Conservation (phyloP, 2,888 invertebrate genomes). For the Proisotoma minuta region DNA sequence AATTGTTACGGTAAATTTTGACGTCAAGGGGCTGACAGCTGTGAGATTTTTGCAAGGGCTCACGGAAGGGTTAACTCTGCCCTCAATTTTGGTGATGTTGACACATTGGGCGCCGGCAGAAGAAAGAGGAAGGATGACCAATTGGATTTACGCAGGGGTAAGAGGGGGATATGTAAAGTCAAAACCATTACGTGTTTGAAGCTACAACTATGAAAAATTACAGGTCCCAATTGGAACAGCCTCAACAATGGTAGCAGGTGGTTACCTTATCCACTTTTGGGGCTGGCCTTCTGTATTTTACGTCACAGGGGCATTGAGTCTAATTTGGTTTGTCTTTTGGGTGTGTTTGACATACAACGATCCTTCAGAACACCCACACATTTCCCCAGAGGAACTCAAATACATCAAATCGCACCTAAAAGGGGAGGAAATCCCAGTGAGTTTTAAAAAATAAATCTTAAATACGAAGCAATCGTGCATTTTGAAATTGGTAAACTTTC, state of each 20-base stretch:
- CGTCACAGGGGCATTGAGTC: slow-evolving; percentile 69
- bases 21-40: slow-evolving; percentile 65
- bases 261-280: slow-evolving; percentile 73
- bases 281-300: slow-evolving; percentile 89
- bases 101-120: slow-evolving; percentile 87
- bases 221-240: slow-evolving; percentile 92
- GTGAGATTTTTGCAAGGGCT: slow-evolving; percentile 74
- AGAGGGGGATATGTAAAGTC: too few relatives aligned
- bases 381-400: slow-evolving; percentile 66
- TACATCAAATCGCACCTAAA: slow-evolving; percentile 52
- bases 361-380: slow-evolving; percentile 68
- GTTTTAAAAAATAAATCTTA: neutral
- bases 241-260: slow-evolving; percentile 74
- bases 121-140: slow-evolving; percentile 62
- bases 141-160: slow-evolving; percentile 54
- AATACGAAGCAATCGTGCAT: neutral
- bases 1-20: slow-evolving; percentile 64
- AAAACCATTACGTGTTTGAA: too few relatives aligned
- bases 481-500: neutral
- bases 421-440: neutral
- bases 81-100: slow-evolving; percentile 88
- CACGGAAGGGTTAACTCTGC: slow-evolving; percentile 85
- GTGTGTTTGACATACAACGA: slow-evolving; percentile 66
- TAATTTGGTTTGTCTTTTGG: slow-evolving; percentile 79
- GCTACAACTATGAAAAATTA: too few relatives aligned